Base-by-base conservation (phyloP, 2,113 vertebrate species). In the Lophotis ruficrista region DNA sequence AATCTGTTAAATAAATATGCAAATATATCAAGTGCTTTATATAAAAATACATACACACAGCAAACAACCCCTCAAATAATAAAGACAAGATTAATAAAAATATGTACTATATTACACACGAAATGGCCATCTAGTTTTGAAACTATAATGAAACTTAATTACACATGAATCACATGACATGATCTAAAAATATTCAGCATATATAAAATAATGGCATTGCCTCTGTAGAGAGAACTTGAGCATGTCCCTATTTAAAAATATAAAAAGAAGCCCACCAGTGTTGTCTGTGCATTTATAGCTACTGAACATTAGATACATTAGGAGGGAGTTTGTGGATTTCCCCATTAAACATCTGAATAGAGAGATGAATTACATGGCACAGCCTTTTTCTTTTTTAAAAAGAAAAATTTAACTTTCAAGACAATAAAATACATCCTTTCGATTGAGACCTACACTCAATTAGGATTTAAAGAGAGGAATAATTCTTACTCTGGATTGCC, bases 1-100 rank as follows among this genome's bases (percentile, higher is more conserved):
- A 66, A 75, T 81, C 51, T 92, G 56, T 92, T 95, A 88, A 96
- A 97, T 97, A 97, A 96, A 96, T 97, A 97, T 7, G 76, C 86
- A 93, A 93, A 93, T 90, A 90, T 93, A 93, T 83, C 71, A 77
- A 93, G 60, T 69, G 92, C 76, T 94, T 64, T 86, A 6, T 90
- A 71, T 83, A 83, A 95, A 90, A 57, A 61, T 53, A 76, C 57
- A 62, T 57, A 93, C 66, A 90, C 30, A 56, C 23, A 72, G 79
- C 38, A 77, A 85, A 93, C 37, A 51, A 86, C 12, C 71, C 64
- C 71, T 90, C 71, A 88, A 81, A 78, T 72, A 83, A 95, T 72
- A 95, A 91, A 95, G 47, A n/a, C 47, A 65, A 83, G 73, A 79
- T 80, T 76, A 89, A 83, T 86, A 91, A 87, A 94, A 95, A 83